Base-by-base conservation (phyloP, 1,140 invertebrate species). In the Heliothis virescens region DNA sequence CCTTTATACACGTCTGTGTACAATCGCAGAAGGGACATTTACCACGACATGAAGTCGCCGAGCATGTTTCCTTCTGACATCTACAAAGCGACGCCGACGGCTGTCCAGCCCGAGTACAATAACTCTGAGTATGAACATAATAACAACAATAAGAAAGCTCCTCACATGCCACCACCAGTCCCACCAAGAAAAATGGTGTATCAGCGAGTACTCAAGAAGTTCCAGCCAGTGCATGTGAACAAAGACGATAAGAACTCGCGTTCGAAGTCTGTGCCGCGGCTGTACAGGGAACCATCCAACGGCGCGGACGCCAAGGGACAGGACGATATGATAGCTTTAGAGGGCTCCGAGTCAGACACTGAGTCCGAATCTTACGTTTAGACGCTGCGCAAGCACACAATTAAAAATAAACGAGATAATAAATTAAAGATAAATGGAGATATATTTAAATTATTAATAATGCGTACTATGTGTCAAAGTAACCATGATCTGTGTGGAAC, bases 311-410 rank as follows among this genome's bases (percentile, higher is more conserved):
- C 92, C 82, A 89, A 87, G 62, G 85, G 81, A 12, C 85, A 92
- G 80, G 92, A 94, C 60, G 62, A 77, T 75, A 88, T 90, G n/a
- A 85, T 95, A 85, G 92, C 91, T 59, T 85, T 95, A 41, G 93
- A 92, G 55, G 91, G 89, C 72, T 94, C 94, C 7, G 94, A 94
- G 75, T 94, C 94, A 15, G 94, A 95, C 78, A 95, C 94, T 2
- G 94, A 95, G 85, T 95, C 94, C 9, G 94, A 95, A 83, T 95
- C 94, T 57, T 95, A 95, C 83, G 94, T 95, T 59, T 95, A 82
- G 92, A 79, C 18, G n/a, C 59, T 79, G 47, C 52, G 71, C 26
- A 79, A 79, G 79, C 79, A 85, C 81, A 84, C 79, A 74, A 53
- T 57, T 72, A 71, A 41, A 5, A 5, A 41, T 41, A 41, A 7